Evolutionary conservation across 1,140 invertebrate species (phyloP).

Genomic region (Scaptodrosophila lebanonensis): DNA sequence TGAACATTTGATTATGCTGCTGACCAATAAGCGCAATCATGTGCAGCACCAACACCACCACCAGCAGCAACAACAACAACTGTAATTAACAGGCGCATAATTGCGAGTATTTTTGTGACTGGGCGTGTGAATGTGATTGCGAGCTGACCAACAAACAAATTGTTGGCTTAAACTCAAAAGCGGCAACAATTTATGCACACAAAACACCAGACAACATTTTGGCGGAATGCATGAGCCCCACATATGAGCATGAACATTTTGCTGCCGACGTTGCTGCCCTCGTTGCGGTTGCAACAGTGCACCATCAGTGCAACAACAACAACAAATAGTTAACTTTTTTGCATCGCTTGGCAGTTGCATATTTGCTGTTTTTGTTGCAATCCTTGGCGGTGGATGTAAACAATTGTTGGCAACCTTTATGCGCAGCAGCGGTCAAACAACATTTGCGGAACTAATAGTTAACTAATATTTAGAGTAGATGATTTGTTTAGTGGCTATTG

Average conservation of each 20-base stretch:
- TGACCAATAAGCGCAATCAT: constrained; percentile 67
- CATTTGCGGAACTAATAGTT: constrained; percentile 43
- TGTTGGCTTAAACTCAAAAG: constrained; percentile 72
- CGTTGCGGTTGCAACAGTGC: constrained; percentile 50
- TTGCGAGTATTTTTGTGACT: constrained; percentile 22
- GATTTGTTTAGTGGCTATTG: too few species aligned
- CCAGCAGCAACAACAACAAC: constrained; percentile 24
- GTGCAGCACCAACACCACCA: constrained; percentile 14
- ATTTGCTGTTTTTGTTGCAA: constrained; percentile 1
- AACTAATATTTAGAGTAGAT: constrained; percentile 33
- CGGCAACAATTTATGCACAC: constrained; percentile 64
- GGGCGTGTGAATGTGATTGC: constrained; percentile 29
- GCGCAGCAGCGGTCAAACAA: constrained; percentile 24
- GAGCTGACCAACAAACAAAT: constrained; percentile 66
- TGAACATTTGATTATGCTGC: constrained; percentile 67
- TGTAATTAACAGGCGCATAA: constrained; percentile 63
- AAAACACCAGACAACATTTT: constrained; percentile 29
- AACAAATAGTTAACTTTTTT: constrained; percentile 34
- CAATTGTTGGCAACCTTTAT: constrained; percentile 32
- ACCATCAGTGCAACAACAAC: constrained; percentile 46
- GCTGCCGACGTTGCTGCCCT: constrained; percentile 18
- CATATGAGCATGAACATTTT: constrained; percentile 49
- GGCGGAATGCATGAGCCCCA: constrained; percentile 25
- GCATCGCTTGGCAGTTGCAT: constrained; percentile 10
- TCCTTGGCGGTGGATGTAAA: constrained; percentile 8